Conservation (phyloP, 2,797 vertebrate genomes). For the Premnoplex brunnescens region DNA sequence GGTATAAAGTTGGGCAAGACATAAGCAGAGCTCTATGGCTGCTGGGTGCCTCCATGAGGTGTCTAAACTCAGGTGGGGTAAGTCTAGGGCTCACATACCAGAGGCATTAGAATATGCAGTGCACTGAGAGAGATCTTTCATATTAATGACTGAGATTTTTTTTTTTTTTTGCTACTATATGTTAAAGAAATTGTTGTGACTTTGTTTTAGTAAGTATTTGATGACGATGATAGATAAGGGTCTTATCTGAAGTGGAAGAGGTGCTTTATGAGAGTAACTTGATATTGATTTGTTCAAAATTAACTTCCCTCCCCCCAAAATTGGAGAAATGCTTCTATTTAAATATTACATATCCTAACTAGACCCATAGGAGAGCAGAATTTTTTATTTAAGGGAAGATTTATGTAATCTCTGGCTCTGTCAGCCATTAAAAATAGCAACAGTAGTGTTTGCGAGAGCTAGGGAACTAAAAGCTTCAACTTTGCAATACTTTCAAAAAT, state of each 20-base stretch:
- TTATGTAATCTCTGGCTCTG: not conserved
- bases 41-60: not conserved
- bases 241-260: not conserved
- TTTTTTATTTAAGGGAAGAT: not conserved
- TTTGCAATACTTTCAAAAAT: not conserved
- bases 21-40: not conserved
- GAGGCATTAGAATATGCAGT: not conserved
- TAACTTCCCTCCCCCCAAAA: accelerated
- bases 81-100: not conserved
- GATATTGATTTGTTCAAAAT: not conserved
- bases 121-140: not conserved
- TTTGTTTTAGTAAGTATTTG: not conserved
- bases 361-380: not conserved
- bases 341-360: not conserved
- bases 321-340: not conserved
- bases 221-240: not conserved
- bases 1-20: not conserved
- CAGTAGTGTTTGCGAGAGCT: not conserved
- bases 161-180: not conserved
- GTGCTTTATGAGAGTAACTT: not conserved
- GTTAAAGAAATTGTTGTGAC: not conserved
- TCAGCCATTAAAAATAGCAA: not conserved
- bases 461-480: not conserved
- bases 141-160: not conserved
- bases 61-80: not conserved